Percentiles rank a stretch among this genome's conserved stretches.
Conservation (phyloP, 2,113 vertebrate species). For the Ochotona curzoniae region DNA sequence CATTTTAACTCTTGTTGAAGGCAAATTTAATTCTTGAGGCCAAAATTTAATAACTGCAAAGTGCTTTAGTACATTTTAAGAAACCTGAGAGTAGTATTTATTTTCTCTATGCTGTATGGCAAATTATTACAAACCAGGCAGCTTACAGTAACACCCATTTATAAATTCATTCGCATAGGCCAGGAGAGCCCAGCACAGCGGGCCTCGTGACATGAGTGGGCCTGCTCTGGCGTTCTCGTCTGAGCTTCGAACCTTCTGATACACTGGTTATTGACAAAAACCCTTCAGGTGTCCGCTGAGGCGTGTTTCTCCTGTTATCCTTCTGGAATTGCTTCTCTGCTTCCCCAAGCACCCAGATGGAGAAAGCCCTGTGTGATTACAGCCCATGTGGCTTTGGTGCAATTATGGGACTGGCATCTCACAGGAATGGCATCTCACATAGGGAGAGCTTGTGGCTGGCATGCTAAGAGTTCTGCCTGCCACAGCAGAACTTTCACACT, state of each 20-base stretch:
- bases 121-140: background rate
- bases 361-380: conserved; percentile 4
- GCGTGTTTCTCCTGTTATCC: background rate
- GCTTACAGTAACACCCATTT: background rate
- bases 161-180: conserved; percentile 1
- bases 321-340: background rate
- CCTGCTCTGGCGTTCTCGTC: background rate
- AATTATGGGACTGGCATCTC: background rate
- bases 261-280: background rate
- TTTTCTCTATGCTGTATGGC: background rate
- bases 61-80: background rate
- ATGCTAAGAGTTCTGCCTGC: background rate
- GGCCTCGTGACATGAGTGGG: background rate
- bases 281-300: background rate
- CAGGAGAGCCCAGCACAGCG: background rate
- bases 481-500: background rate
- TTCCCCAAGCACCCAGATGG: background rate
- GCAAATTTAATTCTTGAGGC: background rate
- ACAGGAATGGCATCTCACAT: background rate
- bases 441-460: too few species aligned
- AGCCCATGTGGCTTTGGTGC: background rate
- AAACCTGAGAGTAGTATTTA: conserved; percentile 11
- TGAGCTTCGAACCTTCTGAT: background rate
- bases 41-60: conserved; percentile 4
- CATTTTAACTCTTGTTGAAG: background rate